Base-by-base conservation (phyloP, 2,797 vertebrate species). In the Siniperca scherzeri region DNA sequence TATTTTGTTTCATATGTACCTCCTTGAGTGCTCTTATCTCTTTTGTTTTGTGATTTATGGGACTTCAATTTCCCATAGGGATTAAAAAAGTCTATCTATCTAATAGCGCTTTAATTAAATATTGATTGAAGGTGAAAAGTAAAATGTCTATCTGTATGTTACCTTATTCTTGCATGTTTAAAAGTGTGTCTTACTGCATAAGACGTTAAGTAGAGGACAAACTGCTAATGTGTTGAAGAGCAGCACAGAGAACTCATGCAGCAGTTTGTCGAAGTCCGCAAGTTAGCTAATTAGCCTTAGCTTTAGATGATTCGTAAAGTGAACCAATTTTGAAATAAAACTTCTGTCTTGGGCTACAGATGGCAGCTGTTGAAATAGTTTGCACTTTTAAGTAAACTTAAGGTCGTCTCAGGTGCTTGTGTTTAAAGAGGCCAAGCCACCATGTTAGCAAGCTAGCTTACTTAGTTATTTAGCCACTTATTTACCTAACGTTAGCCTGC, bases 361-460 rank as follows among this genome's bases (percentile, higher is more conserved):
- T 3, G 17, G 7, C 33, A 21, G 50, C 7, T 48, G 5, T 19
- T 46, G 0, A 30, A 57, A 2, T 0, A 8, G 22, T 16, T 7
- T 56, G 7, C 1, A 25, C 17, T 55, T 74, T 61, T 11, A 44
- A 10, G 11, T 53, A 21, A 30, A 75, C 8, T 19, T 60, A 2
- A 64, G 3, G 7, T 59, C 13, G 11, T 60, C n/a, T 85, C n/a
- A 46, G 42, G 40, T 38, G 22, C 55, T 60, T 52, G 42, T 64
- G 74, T 69, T 53, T 70, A 79, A 42, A 42, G 38, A 77, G 71
- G 64, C 60, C 78, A 73, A 65, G 83, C 81, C 73, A 22, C 11
- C 38, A 21, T 38, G 68, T 78, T 87, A 79, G 80, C 86, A 55
- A 14, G 74, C 71, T 85, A 83, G 78, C 78, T 60, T 61, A 71